Percentiles rank a stretch among this genome's conserved stretches.
phyloP scores from a whole-genome alignment of 2,797 vertebrate genomes.

The Coilia nasus region DNA sequence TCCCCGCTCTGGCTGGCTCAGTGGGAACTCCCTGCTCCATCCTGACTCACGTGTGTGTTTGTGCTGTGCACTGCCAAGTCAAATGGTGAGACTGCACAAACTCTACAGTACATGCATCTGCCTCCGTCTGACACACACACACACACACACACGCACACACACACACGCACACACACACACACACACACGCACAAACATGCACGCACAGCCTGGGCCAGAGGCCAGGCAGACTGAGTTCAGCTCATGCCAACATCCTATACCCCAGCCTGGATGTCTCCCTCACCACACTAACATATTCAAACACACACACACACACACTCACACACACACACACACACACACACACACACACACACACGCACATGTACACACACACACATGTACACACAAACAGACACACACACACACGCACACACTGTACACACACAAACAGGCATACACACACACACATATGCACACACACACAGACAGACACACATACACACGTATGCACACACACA shows the following conservation, averaged over 20 bases:
- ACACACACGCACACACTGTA: no score
- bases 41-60: conserved; percentile 69
- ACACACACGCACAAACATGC: not conserved
- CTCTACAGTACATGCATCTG: conserved; percentile 73
- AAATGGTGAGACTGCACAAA: conserved; percentile 70
- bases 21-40: conserved; percentile 69
- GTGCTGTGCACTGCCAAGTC: conserved; percentile 68
- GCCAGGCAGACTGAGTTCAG: conserved; percentile 16
- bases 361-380: no score
- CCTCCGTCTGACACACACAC: conserved; percentile 32
- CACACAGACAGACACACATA: conserved; percentile 38
- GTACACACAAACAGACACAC: no score
- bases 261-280: conserved; percentile 23
- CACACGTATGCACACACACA: no score
- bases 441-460: conserved; percentile 5
- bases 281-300: conserved; percentile 15
- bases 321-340: no score
- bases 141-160: not conserved
- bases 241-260: conserved; percentile 22
- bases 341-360: no score
- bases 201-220: conserved; percentile 4
- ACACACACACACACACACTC: not conserved
- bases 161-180: not conserved
- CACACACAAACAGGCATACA: no score
- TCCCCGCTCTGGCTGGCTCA: conserved; percentile 27